Base-by-base conservation (phyloP, 2,113 vertebrate species). In the Ciconia stormi region DNA sequence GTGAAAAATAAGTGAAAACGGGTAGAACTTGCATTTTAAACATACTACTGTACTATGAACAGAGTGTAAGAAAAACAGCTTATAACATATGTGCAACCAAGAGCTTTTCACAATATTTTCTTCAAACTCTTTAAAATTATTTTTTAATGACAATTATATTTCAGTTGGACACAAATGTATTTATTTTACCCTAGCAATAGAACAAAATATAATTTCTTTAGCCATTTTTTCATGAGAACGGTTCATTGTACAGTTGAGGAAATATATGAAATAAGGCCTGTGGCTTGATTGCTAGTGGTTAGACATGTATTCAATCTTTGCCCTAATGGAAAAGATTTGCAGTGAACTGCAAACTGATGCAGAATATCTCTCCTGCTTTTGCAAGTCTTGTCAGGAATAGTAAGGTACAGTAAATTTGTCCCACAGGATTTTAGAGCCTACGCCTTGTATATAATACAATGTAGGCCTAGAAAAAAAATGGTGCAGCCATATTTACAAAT, bases 141-240 rank as follows among this genome's bases (percentile, higher is more conserved):
- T 98, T 95, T 97, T 98, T 99, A 99, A 99, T 98, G 98, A 99
- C 98, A 99, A 98, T 99, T 99, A 98, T 99, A 99, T 98, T 99
- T 99, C 98, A 96, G 97, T 97, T 99, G 99, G 98, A 98, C 98
- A 99, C 98, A 98, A 98, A 98, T 95, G 98, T 98, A 98, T 99
- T 99, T 98, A 98, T 99, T 99, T 99, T 98, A 99, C 98, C 99
- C 99, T 99, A 99, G 99, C 99, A 99, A 99, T 99, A 99, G 99
- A 99, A 99, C 99, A 99, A 99, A 99, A 99, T 99, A 99, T 99
- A 99, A 99, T 98, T 99, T 99, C 99, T 99, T 99, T 98, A 98
- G 99, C 99, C 98, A 98, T 99, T 99, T 97, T 98, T 98, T 99
- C 98, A 99, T 98, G 98, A 99, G 98, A 99, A 99, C 98, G 99